Base-by-base conservation (phyloP, 2,797 vertebrate species). In the Miichthys miiuy region DNA sequence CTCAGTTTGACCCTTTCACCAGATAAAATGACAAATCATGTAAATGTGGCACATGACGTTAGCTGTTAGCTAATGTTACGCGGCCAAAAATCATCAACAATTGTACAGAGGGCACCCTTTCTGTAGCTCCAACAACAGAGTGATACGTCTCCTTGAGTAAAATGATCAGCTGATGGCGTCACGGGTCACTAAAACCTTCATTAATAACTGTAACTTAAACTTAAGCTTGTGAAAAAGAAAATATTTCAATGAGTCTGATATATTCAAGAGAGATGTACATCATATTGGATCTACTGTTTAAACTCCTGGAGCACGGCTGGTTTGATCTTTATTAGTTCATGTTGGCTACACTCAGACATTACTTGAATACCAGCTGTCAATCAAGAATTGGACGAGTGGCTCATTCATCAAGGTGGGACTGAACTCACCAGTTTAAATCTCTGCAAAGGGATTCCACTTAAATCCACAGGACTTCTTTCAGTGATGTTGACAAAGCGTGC, bases 391-490 rank as follows among this genome's bases (percentile, higher is more conserved):
- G 2, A 27, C 47, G 2, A 0, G 17, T 3, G 21, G 30, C 6
- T 47, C 3, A 47, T 62, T 16, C 30, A 71, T 6, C 9, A 12
- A 50, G 13, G 30, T 18, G 51, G n/a, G 4, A 30, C 7, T 38
- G 10, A 41, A 75, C 91, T 94, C 93, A 99, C 98, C 96, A 99
- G 95, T 89, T 97, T 97, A 91, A 99, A 99, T 86, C 98, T 97
- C 63, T 97, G 97, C 90, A 99, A 77, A 48, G 98, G 98, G 54
- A 99, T 99, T 88, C 97, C 98, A 91, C 98, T 98, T 87, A 99
- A 95, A 88, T 99, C 98, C 89, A 99, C 96, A 9, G 98, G 98
- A 86, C 97, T 97, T 76, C 98, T 95, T 56, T 98, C 97, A 6
- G 95, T 95, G 47, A 98, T 96, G 93, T 96, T 98, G 82, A 99